Evolutionary conservation across 2,888 invertebrate genomes (phyloP), one percentile per base, ranked within the genome.

Genomic region (Euplagia quadripunctaria): DNA sequence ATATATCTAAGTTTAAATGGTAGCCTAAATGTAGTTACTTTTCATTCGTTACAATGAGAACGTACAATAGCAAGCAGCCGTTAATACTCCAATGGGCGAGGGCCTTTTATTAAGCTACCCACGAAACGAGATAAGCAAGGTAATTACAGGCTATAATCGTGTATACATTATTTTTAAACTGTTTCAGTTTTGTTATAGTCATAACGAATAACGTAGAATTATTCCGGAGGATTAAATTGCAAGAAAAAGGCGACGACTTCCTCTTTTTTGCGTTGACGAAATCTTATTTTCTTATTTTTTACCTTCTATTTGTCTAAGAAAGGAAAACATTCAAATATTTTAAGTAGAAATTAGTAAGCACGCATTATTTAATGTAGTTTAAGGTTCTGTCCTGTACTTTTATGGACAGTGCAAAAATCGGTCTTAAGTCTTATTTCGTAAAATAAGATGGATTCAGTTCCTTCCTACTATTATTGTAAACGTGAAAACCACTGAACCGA

Each of bases 11-110:
- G 65, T 73, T 72, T 68, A 75, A 76, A 58, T 72, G 75, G 63
- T 70, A 76, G 74, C 64, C 61, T 73, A 73, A 74, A 81, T 72
- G 77, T 63, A 67, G 79, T 82, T 76, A 82, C 66, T 77, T 82
- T 82, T 82, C 82, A 82, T 82, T 76, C 71, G 68, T 73, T 72
- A 73, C 71, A 68, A 66, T 61, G 64, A 61, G 51, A 46, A 64
- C 43, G 71, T 73, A 82, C 82, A 82, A 82, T 76, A 68, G 77
- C 75, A 71, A 49, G 72, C 68, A 71, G 51, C 70, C 70, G 75
- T 77, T 79, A 76, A 82, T 76, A 77, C 68, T 72, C 80, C 70
- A 70, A 72, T 68, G 72, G 70, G 70, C 42, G 64, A 55, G 71
- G 73, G 74, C 82, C 76, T 78, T 76, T 69, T 41, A 66, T 76